These are phyloP conservation scores for Drosophila falleni DNA, from an alignment of 2,888 invertebrate species.

Conservation along the genomic window DNA sequence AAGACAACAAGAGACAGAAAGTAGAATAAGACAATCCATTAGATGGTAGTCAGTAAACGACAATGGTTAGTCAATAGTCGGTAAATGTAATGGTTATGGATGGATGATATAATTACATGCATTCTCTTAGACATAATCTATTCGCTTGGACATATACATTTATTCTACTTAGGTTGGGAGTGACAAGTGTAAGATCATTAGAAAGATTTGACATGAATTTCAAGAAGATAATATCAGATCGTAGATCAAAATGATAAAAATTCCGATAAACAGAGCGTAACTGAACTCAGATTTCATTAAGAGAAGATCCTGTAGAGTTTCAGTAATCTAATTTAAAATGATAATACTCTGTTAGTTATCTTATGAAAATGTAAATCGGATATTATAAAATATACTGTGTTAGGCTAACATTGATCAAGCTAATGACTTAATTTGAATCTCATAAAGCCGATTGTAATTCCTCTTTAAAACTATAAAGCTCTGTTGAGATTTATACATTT, in stretches of 20 bases:
- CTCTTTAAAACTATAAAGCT: no score
- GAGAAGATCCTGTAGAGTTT: constrained; percentile 1
- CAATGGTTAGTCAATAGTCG: constrained; percentile 23
- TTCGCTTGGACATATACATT: constrained; percentile 16
- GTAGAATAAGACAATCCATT: constrained; percentile 3
- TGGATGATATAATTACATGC: not conserved
- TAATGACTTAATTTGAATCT: not conserved
- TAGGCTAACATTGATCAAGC: not conserved
- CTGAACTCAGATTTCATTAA: not conserved
- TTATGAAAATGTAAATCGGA: not conserved
- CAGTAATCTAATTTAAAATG: not conserved
- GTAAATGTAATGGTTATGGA: constrained; percentile 5
- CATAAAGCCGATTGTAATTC: not conserved
- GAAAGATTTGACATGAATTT: not conserved
- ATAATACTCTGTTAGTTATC: not conserved
- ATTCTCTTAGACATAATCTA: constrained; percentile 16
- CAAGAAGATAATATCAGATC: not conserved
- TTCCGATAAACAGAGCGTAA: not conserved
- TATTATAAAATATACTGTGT: not conserved
- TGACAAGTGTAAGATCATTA: not conserved
- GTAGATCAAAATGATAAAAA: not conserved
- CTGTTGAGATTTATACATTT: not conserved
- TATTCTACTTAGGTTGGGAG: not conserved
- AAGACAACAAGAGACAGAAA: constrained; percentile 3
- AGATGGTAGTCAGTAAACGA: constrained; percentile 21